A percentile compares a stretch with the other conserved stretches of the same genome.
Evolutionary conservation across 2,888 invertebrate genomes (phyloP).

Genomic region (Latrodectus elegans): DNA sequence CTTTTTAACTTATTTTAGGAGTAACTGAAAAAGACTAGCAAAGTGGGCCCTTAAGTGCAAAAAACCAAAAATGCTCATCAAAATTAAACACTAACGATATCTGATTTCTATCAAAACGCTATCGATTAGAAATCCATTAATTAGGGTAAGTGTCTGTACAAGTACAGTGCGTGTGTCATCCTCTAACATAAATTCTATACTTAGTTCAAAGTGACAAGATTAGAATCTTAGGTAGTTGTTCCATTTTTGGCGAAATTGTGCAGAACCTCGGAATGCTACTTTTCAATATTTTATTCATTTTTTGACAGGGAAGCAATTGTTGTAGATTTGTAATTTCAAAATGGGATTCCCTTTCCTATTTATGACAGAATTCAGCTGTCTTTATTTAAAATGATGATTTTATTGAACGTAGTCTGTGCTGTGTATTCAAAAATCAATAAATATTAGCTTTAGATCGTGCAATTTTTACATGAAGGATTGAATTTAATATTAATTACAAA

Average conservation of each 20-base stretch:
- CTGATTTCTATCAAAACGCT: slow-evolving; percentile 27
- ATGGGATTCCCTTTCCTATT: too few species aligned
- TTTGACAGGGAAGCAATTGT: too few species aligned
- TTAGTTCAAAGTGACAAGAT: not conserved
- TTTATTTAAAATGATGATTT: too few species aligned
- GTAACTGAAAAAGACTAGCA: not conserved
- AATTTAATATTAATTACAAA: too few species aligned
- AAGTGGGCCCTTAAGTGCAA: not conserved
- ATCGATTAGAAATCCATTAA: slow-evolving; percentile 45
- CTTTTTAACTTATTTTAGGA: not conserved
- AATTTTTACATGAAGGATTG: too few species aligned
- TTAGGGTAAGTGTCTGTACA: slow-evolving; percentile 26
- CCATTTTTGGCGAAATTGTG: not conserved
- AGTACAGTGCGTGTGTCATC: not conserved
- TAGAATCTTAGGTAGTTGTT: not conserved
- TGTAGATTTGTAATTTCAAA: too few species aligned
- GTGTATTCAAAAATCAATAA: too few species aligned
- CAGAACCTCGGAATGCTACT: not conserved
- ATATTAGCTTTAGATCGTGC: too few species aligned
- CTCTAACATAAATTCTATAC: not conserved
- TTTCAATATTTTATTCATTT: too few species aligned
- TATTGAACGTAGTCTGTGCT: too few species aligned
- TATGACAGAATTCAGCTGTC: too few species aligned
- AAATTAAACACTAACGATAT: slow-evolving; percentile 34
- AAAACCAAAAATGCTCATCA: not conserved